Conservation (phyloP, 2,888 invertebrate species). For the Digitonthophagus gazella region DNA sequence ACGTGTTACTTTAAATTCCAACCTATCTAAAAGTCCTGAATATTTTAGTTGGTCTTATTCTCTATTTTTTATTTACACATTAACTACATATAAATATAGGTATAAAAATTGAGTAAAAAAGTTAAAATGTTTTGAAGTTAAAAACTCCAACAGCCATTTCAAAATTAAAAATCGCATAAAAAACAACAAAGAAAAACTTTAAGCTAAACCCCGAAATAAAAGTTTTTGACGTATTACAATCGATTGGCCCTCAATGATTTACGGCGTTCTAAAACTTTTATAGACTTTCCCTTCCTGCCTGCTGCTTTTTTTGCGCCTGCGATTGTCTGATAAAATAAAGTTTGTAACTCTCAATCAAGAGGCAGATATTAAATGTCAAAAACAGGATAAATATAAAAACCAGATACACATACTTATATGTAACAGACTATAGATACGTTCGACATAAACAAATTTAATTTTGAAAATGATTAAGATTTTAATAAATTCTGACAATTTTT, state of each 20-base stretch:
- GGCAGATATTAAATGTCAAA: not conserved
- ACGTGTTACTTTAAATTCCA: no score
- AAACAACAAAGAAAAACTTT: not conserved
- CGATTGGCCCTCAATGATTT: constrained; percentile 22
- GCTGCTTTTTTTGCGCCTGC: not conserved
- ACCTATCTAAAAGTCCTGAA: no score
- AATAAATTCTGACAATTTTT: no score
- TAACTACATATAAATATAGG: no score
- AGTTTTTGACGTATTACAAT: constrained; percentile 25
- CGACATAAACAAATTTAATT: no score
- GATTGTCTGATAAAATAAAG: not conserved
- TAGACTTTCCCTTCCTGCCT: constrained; percentile 5
- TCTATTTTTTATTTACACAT: no score
- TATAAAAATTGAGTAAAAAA: no score
- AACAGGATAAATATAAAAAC: not conserved
- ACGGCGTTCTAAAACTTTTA: constrained; percentile 18
- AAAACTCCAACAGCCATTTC: not conserved
- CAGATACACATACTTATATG: not conserved
- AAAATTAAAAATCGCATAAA: not conserved
- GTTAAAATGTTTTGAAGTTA: no score
- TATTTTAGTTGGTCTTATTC: no score
- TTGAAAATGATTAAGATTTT: no score
- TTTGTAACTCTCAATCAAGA: not conserved
- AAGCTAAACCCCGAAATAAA: constrained; percentile 21
- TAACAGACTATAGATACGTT: no score